Conservation (phyloP, 2,797 vertebrate species). For the Hafferia zeledoni region DNA sequence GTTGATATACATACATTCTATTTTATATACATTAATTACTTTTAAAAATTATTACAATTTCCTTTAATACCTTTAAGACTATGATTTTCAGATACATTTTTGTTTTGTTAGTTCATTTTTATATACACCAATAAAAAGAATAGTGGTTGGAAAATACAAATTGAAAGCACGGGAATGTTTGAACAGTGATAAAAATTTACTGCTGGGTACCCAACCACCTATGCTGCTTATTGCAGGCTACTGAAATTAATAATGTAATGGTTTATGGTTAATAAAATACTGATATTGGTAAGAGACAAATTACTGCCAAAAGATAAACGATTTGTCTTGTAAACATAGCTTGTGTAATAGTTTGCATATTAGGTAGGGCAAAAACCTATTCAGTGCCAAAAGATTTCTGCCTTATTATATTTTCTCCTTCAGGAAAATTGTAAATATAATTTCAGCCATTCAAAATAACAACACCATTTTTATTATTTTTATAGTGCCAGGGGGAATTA, state of each 20-base stretch:
- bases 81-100: background rate
- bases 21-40: background rate
- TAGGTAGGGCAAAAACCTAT: background rate
- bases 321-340: slow-evolving; percentile 21
- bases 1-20: background rate
- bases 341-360: background rate
- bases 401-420: slow-evolving; percentile 13
- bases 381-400: background rate
- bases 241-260: slow-evolving; percentile 60
- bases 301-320: slow-evolving; percentile 2
- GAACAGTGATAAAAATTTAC: slow-evolving; percentile 14
- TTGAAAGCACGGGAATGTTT: slow-evolving; percentile 8
- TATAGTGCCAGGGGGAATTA: background rate
- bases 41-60: background rate
- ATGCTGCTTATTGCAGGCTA: background rate
- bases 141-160: background rate
- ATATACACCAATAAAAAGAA: background rate
- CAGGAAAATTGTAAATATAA: background rate
- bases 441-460: background rate
- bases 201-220: slow-evolving; percentile 8
- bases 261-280: slow-evolving; percentile 56
- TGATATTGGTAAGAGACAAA: slow-evolving; percentile 47
- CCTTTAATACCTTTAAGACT: background rate
- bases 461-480: background rate
- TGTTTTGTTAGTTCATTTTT: background rate